These are phyloP conservation scores for Diplodus puntazzo DNA, from an alignment of 2,797 vertebrate species.

Conservation along the genomic window DNA sequence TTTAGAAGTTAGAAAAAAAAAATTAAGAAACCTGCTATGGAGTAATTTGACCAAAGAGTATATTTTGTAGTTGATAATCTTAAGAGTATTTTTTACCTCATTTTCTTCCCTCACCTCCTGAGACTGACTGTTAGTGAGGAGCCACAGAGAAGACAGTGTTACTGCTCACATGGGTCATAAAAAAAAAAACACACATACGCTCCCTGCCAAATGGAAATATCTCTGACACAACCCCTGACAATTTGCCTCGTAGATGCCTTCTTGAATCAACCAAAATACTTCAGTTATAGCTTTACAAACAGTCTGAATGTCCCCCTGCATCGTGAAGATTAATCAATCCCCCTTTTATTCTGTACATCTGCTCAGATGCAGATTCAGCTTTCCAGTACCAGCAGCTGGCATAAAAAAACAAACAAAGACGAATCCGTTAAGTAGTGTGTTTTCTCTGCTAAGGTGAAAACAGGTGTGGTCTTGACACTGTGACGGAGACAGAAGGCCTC, in stretches of 20 bases:
- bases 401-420: constrained; percentile 87
- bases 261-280: constrained; percentile 56
- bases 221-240: constrained; percentile 36
- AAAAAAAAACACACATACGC: not conserved
- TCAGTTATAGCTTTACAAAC: constrained; percentile 45
- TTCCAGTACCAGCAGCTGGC: constrained; percentile 83
- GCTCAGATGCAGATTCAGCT: constrained; percentile 62
- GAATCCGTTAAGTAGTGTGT: constrained; percentile 80
- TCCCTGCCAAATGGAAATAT: constrained; percentile 36
- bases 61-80: constrained; percentile 73
- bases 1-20: constrained; percentile 41
- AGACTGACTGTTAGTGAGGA: constrained; percentile 63
- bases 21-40: constrained; percentile 44
- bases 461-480: constrained; percentile 30
- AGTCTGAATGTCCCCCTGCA: constrained; percentile 45
- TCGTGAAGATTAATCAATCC: constrained; percentile 48
- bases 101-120: constrained; percentile 45
- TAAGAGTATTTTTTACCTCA: constrained; percentile 64
- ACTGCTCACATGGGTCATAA: constrained; percentile 24
- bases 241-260: constrained; percentile 74
- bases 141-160: constrained; percentile 31
- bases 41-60: constrained; percentile 81
- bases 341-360: constrained; percentile 17
- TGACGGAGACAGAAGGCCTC: constrained; percentile 37
- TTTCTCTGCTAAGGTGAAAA: constrained; percentile 70